phyloP scores from a whole-genome alignment of 2,113 vertebrate genomes.

The Rhinogobius similis region DNA sequence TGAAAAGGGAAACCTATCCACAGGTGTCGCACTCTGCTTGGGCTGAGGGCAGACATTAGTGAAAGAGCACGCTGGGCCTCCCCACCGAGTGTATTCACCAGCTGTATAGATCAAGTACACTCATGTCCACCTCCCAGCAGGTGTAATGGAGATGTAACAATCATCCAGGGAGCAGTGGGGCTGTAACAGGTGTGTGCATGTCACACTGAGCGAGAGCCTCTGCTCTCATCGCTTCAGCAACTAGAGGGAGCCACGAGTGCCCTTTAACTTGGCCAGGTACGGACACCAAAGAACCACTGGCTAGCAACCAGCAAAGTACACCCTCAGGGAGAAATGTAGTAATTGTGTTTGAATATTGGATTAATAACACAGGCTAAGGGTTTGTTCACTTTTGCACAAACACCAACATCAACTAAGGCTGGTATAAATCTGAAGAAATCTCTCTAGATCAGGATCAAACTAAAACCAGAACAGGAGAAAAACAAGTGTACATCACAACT shows the following conservation, averaged over 20 bases:
- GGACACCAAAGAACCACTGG: not conserved
- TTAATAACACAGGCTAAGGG: not conserved
- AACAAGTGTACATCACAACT: too few species aligned
- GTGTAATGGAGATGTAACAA: constrained; percentile 51
- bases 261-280: not conserved
- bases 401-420: too few species aligned
- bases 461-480: not conserved
- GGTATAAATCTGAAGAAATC: too few species aligned
- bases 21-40: constrained; percentile 28
- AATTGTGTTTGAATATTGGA: not conserved
- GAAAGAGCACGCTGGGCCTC: constrained; percentile 40
- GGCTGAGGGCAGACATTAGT: constrained; percentile 37
- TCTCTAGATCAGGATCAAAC: not conserved
- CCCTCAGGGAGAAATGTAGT: not conserved
- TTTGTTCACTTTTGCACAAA: not conserved
- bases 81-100: constrained; percentile 52
- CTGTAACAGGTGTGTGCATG: constrained; percentile 51
- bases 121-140: constrained; percentile 54
- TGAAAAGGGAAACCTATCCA: constrained; percentile 34
- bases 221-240: constrained; percentile 15
- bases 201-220: constrained; percentile 37
- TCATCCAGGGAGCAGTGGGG: constrained; percentile 49
- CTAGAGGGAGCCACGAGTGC: constrained; percentile 19
- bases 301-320: not conserved
- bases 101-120: constrained; percentile 48